These are phyloP conservation scores for Microplitis deprimator DNA, from an alignment of 2,888 invertebrate genomes.

Conservation along the genomic window DNA sequence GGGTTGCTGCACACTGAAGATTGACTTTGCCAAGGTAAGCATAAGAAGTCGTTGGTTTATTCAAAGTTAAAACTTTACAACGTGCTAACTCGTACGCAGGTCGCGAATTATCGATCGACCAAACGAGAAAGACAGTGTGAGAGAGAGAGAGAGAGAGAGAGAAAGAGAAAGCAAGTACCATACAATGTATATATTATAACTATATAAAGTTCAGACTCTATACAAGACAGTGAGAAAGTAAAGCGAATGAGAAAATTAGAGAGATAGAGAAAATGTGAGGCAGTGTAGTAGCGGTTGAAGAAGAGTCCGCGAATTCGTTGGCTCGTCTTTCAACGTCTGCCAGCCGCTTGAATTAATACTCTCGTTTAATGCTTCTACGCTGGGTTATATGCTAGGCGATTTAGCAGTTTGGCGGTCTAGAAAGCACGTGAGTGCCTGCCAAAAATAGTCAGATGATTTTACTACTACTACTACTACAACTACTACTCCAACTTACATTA, in stretches of 20 bases:
- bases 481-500: not conserved
- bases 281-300: conserved; percentile 8
- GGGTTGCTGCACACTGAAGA: conserved; percentile 98
- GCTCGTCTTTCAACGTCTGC: conserved; percentile 40
- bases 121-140: conserved; percentile 25
- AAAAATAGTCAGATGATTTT: conserved; percentile 36
- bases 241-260: not conserved
- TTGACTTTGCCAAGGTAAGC: conserved; percentile 98
- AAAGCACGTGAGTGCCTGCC: conserved; percentile 33
- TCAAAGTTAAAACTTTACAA: conserved; percentile 40
- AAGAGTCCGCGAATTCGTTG: conserved; percentile 28
- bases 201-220: not conserved
- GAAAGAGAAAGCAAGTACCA: not conserved
- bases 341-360: conserved; percentile 44
- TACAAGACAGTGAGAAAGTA: not conserved
- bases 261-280: not conserved
- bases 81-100: conserved; percentile 48
- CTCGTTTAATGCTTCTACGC: conserved; percentile 41
- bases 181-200: not conserved
- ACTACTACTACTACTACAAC: not conserved
- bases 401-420: conserved; percentile 42
- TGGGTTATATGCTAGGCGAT: conserved; percentile 42
- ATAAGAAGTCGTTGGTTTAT: conserved; percentile 12
- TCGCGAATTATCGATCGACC: conserved; percentile 52
- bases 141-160: conserved; percentile 11